These are phyloP conservation scores for Zygothrica quintamaculata DNA, from an alignment of 2,888 invertebrate species.

Conservation along the genomic window DNA sequence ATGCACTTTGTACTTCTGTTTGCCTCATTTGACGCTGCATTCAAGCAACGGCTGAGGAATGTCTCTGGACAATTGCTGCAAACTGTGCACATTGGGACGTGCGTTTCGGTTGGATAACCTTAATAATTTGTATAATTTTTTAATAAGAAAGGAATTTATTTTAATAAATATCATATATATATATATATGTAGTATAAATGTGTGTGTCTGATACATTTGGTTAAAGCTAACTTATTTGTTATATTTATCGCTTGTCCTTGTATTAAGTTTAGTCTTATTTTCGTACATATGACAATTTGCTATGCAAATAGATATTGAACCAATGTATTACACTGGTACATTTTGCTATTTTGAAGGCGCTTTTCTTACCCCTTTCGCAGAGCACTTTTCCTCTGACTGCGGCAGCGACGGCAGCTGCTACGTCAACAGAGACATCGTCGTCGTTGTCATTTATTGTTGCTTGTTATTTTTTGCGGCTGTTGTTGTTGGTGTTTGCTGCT, in stretches of 20 bases:
- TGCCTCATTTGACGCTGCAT: slow-evolving; percentile 49
- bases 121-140: slow-evolving; percentile 29
- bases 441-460: slow-evolving; percentile 66
- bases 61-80: slow-evolving; percentile 2
- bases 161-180: no score
- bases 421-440: slow-evolving; percentile 33
- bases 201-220: no score
- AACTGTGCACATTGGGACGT: slow-evolving; percentile 42
- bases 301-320: slow-evolving; percentile 17
- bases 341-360: slow-evolving; percentile 45
- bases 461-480: slow-evolving; percentile 48
- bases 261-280: no score
- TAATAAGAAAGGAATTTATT: no score
- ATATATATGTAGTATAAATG: no score
- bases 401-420: slow-evolving; percentile 15
- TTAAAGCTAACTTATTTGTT: no score
- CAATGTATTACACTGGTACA: slow-evolving; percentile 35
- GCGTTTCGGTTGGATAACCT: slow-evolving; percentile 8
- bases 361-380: slow-evolving; percentile 33
- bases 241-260: no score
- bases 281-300: no score
- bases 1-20: slow-evolving; percentile 59
- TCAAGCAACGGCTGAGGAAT: slow-evolving; percentile 17
- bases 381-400: background rate
- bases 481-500: no score